Conservation (phyloP, 2,888 invertebrate genomes). For the Sycophila texana region DNA sequence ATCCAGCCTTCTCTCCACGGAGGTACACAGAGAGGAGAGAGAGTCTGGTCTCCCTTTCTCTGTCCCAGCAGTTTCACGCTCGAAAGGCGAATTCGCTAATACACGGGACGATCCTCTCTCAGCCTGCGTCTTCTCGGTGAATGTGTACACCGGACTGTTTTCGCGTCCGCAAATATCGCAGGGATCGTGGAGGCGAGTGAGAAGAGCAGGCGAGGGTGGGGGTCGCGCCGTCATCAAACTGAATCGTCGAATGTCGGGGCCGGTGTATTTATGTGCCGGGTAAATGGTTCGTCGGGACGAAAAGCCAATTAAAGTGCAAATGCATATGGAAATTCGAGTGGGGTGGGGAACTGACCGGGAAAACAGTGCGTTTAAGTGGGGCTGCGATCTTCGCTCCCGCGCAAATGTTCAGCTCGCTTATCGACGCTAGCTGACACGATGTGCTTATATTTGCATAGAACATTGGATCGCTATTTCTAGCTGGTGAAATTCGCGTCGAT, state of each 20-base stretch:
- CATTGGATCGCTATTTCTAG: too few species aligned
- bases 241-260: background rate
- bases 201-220: too few species aligned
- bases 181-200: background rate
- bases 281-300: slow-evolving; percentile 54
- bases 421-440: too few species aligned
- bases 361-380: slow-evolving; percentile 57
- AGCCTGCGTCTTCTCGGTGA: background rate
- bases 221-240: too few species aligned
- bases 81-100: slow-evolving; percentile 13
- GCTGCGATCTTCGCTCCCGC: background rate
- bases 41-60: background rate
- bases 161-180: slow-evolving; percentile 12
- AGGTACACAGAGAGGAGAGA: too few species aligned
- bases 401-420: background rate
- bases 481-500: too few species aligned
- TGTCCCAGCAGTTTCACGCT: background rate
- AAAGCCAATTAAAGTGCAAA: slow-evolving; percentile 74
- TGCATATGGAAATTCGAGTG: slow-evolving; percentile 71
- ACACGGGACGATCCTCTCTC: background rate
- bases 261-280: slow-evolving; percentile 23
- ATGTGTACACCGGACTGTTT: slow-evolving; percentile 20
- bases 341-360: slow-evolving; percentile 62
- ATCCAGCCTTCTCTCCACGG: too few species aligned
- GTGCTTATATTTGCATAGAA: too few species aligned